Evolutionary conservation across 1,140 invertebrate species (phyloP).

Genomic region (Drosophila nasuta): DNA sequence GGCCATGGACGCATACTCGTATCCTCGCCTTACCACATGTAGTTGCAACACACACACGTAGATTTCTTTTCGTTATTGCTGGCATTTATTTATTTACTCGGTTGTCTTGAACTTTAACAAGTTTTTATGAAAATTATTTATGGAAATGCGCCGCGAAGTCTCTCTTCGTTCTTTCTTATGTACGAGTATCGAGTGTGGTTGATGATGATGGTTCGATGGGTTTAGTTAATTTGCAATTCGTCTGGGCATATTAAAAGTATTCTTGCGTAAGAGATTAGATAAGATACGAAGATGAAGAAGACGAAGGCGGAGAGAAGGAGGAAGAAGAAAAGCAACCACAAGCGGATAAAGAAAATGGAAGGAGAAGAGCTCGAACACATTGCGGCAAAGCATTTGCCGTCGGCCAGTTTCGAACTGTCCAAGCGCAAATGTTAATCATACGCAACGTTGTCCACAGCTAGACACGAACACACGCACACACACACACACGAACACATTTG

Average conservation of each 20-base stretch:
- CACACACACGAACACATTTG: slow-evolving; percentile 25
- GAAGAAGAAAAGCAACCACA: not conserved
- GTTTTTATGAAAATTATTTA: slow-evolving; percentile 75
- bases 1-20: slow-evolving; percentile 21
- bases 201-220: not conserved
- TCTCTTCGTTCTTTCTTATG: not conserved
- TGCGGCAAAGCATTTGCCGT: slow-evolving; percentile 20
- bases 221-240: slow-evolving; percentile 57
- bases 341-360: not conserved
- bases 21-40: slow-evolving; percentile 27
- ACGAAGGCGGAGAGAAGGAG: too few species aligned
- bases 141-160: slow-evolving; percentile 35
- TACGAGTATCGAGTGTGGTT: not conserved
- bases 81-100: slow-evolving; percentile 69
- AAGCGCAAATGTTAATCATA: slow-evolving; percentile 65
- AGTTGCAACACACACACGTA: slow-evolving; percentile 22
- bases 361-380: not conserved
- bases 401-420: slow-evolving; percentile 46
- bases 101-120: slow-evolving; percentile 70
- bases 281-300: not conserved
- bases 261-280: slow-evolving; percentile 64
- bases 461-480: slow-evolving; percentile 21
- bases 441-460: slow-evolving; percentile 53
- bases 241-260: slow-evolving; percentile 57
- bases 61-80: slow-evolving; percentile 7